A percentile compares a stretch with the other conserved stretches of the same genome.
These are phyloP conservation scores for Dione juno DNA, from an alignment of 2,888 invertebrate species.

Conservation along the genomic window DNA sequence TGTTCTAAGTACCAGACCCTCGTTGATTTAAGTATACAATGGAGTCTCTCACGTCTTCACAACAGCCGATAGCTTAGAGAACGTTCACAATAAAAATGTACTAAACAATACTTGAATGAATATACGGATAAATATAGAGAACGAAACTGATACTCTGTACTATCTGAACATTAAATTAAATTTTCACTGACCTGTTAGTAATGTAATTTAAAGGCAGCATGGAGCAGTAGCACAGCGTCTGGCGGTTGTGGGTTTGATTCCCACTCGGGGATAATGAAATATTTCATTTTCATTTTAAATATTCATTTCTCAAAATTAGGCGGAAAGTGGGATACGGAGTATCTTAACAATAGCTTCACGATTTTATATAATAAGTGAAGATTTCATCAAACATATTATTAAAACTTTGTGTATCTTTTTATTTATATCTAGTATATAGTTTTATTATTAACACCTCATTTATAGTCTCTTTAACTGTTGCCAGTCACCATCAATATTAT, in stretches of 20 bases:
- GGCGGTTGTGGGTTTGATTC: too few species aligned
- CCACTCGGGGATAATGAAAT: too few species aligned
- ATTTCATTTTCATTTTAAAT: too few species aligned
- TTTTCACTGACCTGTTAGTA: not conserved
- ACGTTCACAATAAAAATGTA: conserved; percentile 73
- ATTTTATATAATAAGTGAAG: too few species aligned
- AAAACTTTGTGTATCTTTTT: too few species aligned
- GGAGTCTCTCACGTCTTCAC: conserved; percentile 62
- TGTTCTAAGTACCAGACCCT: conserved; percentile 50
- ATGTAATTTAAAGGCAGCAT: too few species aligned
- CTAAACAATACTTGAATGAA: conserved; percentile 67
- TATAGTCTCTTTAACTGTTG: conserved; percentile 70
- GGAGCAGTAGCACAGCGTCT: too few species aligned
- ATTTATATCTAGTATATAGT: too few species aligned
- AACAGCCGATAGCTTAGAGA: conserved; percentile 75
- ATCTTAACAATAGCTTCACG: too few species aligned
- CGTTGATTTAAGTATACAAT: conserved; percentile 75
- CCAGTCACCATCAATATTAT: conserved; percentile 75
- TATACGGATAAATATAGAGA: conserved; percentile 62
- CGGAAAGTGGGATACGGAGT: too few species aligned
- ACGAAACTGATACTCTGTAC: conserved; percentile 51
- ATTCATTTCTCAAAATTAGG: too few species aligned
- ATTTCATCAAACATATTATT: too few species aligned
- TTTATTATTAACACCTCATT: conserved; percentile 53
- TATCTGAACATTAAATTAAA: not conserved